A percentile compares a stretch with the other conserved stretches of the same genome.
Conservation (phyloP, 2,797 vertebrate species). For the Acridotheres tristis region DNA sequence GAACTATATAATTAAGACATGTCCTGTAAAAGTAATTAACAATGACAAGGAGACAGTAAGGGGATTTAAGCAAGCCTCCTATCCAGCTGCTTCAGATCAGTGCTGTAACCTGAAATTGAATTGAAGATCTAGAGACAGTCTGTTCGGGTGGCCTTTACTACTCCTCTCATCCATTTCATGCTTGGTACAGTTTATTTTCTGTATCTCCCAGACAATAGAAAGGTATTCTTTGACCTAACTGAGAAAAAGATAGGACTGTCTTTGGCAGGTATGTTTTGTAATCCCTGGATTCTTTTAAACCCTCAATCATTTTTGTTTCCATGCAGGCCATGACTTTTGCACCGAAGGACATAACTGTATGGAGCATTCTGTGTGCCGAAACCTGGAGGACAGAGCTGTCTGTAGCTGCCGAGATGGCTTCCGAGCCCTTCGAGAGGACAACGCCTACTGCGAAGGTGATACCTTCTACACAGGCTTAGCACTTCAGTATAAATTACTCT, state of each 20-base stretch:
- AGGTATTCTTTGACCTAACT: constrained; percentile 27
- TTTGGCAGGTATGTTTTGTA: constrained; percentile 9
- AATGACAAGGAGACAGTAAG: not conserved
- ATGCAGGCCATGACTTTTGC: constrained; percentile 93
- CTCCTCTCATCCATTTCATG: constrained; percentile 12
- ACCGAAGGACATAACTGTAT: constrained; percentile 87
- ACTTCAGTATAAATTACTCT: not conserved
- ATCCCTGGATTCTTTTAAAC: constrained; percentile 44
- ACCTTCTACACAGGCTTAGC: not conserved
- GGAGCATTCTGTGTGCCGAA: constrained; percentile 93
- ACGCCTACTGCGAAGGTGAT: constrained; percentile 96
- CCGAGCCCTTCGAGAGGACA: constrained; percentile 91
- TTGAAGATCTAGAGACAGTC: not conserved
- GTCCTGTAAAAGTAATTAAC: not conserved
- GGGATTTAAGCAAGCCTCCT: constrained; percentile 30
- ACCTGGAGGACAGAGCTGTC: constrained; percentile 89
- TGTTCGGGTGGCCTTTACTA: constrained; percentile 25
- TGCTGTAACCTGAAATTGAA: constrained; percentile 39
- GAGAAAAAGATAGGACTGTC: not conserved
- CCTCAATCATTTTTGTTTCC: constrained; percentile 34
- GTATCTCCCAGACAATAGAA: not conserved
- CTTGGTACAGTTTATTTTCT: constrained; percentile 51
- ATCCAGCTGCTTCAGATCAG: constrained; percentile 24
- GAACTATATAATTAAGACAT: not conserved
- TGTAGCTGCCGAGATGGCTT: constrained; percentile 94